A percentile compares a stretch with the other conserved stretches of the same genome.
These are phyloP conservation scores for Sylvilagus bachmani DNA, from an alignment of 2,113 vertebrate species.

Conservation along the genomic window DNA sequence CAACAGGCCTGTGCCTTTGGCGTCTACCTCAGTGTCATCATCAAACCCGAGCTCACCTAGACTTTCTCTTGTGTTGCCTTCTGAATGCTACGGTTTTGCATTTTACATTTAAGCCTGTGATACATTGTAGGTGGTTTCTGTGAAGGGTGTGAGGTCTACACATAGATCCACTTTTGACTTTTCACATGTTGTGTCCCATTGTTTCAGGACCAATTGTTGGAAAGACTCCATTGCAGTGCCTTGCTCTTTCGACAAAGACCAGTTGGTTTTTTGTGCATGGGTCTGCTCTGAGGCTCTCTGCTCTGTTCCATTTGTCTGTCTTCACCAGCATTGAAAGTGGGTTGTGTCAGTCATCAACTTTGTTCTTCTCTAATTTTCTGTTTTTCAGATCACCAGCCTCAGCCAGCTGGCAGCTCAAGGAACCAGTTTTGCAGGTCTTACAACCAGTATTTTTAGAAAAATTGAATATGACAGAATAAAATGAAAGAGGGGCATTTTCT, in stretches of 20 bases:
- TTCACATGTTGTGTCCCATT: neutral
- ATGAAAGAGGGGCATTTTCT: neutral
- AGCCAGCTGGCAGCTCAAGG: neutral
- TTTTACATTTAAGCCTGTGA: neutral
- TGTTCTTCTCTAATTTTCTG: neutral
- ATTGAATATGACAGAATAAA: neutral
- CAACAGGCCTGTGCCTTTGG: neutral
- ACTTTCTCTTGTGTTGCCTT: neutral
- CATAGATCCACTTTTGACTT: neutral
- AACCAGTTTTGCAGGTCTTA: neutral
- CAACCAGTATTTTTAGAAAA: neutral
- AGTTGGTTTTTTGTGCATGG: neutral
- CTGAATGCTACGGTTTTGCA: neutral
- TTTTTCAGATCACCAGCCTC: neutral
- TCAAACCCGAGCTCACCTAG: neutral
- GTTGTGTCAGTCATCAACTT: neutral
- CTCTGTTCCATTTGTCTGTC: neutral
- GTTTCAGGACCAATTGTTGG: neutral
- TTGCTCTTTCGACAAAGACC: neutral
- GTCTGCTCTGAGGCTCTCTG: neutral
- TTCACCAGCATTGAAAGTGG: neutral
- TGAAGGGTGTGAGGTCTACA: neutral
- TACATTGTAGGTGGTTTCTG: neutral
- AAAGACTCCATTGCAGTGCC: accelerated
- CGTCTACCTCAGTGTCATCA: neutral